phyloP scores from a whole-genome alignment of 2,113 vertebrate species.

The Charina bottae region DNA sequence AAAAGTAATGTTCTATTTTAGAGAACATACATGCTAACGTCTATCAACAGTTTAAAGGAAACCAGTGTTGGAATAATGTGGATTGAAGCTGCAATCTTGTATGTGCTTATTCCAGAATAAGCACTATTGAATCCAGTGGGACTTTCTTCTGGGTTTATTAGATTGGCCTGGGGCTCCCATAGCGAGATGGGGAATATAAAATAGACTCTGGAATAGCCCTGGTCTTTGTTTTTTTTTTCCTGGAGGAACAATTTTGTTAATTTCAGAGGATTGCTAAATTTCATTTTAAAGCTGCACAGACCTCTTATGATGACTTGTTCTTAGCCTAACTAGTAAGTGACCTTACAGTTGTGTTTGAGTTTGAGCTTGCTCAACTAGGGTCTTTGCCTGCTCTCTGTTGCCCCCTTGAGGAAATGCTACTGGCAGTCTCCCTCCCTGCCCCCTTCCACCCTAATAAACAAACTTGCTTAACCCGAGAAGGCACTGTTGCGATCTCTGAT shows the following conservation, averaged over 20 bases:
- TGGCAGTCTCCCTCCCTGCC: background rate
- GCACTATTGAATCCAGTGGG: background rate
- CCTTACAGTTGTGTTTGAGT: conserved; percentile 23
- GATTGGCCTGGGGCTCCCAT: background rate
- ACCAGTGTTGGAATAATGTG: background rate
- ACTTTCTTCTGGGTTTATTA: background rate
- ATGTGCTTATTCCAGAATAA: background rate
- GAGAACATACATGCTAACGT: background rate
- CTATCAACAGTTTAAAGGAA: background rate
- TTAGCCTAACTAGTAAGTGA: background rate
- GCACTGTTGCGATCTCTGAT: conserved; percentile 2
- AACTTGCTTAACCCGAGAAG: conserved; percentile 2
- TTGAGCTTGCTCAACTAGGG: background rate
- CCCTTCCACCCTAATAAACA: conserved; percentile 6
- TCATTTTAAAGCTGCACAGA: background rate
- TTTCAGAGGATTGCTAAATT: background rate
- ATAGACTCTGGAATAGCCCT: background rate
- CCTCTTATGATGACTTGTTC: background rate
- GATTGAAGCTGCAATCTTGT: no score
- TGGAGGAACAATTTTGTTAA: background rate
- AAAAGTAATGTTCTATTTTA: background rate
- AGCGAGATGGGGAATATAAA: background rate
- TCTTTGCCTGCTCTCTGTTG: background rate
- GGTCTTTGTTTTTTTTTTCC: background rate
- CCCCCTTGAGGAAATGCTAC: background rate